These are phyloP conservation scores for Gymnothorax reevesii DNA, from an alignment of 2,797 vertebrate species.

Conservation along the genomic window DNA sequence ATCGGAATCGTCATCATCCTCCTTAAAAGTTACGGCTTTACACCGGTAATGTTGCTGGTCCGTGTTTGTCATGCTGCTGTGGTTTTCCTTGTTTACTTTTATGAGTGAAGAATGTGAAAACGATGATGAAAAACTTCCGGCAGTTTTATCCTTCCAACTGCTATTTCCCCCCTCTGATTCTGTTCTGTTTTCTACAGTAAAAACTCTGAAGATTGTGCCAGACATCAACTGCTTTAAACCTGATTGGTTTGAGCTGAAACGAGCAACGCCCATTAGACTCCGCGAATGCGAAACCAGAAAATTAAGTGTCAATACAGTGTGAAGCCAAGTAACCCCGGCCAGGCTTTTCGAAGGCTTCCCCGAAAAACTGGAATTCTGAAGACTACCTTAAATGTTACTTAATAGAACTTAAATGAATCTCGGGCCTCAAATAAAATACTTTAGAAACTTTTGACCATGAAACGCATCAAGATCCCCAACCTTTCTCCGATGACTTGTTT, in stretches of 20 bases:
- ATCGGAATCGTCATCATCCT: slow-evolving; percentile 86
- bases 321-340: too few species aligned
- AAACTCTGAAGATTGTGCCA: not conserved
- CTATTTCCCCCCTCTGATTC: not conserved
- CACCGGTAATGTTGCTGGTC: slow-evolving; percentile 64
- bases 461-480: too few species aligned
- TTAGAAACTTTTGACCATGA: too few species aligned
- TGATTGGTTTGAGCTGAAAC: not conserved
- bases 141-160: not conserved
- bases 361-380: too few species aligned
- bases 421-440: too few species aligned
- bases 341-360: too few species aligned
- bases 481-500: too few species aligned
- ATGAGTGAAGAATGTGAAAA: not conserved
- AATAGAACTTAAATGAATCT: too few species aligned
- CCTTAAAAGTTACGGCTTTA: slow-evolving; percentile 10
- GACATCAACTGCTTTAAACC: not conserved
- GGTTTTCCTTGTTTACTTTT: not conserved
- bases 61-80: slow-evolving; percentile 57
- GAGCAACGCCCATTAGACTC: not conserved
- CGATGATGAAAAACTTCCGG: not conserved
- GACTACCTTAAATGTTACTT: too few species aligned
- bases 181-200: not conserved
- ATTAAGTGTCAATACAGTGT: too few species aligned
- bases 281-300: not conserved